These are phyloP conservation scores for Aotus griseimembra DNA, from an alignment of 2,797 vertebrate species.

Conservation along the genomic window DNA sequence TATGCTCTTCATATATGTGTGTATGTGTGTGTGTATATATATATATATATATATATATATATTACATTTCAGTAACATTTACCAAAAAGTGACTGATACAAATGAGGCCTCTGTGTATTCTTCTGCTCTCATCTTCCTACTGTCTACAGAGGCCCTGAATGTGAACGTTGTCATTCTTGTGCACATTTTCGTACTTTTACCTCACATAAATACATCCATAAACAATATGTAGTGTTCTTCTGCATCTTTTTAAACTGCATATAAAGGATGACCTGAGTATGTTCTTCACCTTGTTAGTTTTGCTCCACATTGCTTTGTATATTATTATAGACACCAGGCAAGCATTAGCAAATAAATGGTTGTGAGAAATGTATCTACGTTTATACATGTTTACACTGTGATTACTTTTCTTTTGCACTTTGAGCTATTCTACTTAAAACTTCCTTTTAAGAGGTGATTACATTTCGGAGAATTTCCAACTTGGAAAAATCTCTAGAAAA, in stretches of 20 bases:
- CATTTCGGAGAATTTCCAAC: background rate
- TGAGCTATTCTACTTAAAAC: background rate
- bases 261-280: background rate
- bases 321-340: background rate
- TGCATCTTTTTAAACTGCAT: background rate
- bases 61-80: background rate
- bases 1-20: background rate
- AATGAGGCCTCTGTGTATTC: background rate
- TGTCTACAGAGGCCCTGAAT: background rate
- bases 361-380: background rate
- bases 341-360: background rate
- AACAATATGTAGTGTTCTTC: background rate
- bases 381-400: background rate
- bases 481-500: background rate
- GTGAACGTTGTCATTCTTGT: background rate
- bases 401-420: slow-evolving; percentile 25
- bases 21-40: no score
- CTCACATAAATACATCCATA: background rate
- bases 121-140: background rate
- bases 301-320: background rate
- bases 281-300: background rate
- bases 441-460: background rate
- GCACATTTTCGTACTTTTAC: background rate
- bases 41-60: no score
- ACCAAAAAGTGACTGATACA: background rate